phyloP scores from a whole-genome alignment of 2,888 invertebrate genomes.

The Eugnorisma glareosa region DNA sequence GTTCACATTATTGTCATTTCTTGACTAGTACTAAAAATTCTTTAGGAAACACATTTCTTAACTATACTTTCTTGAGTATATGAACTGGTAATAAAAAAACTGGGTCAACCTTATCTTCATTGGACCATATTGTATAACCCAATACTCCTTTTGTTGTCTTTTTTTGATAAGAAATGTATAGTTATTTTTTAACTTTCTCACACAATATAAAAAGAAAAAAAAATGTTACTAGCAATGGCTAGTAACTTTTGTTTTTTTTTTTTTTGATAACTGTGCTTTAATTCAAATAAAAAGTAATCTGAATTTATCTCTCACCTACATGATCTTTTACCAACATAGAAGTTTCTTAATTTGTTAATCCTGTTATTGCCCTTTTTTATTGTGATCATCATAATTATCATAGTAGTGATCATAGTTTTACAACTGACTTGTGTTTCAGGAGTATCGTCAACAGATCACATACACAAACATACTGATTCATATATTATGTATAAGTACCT shows the following conservation, averaged over 20 bases:
- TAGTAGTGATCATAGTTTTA: not conserved
- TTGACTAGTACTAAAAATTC: not conserved
- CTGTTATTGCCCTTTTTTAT: not conserved
- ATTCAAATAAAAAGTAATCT: not conserved
- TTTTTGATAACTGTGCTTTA: too few relatives aligned
- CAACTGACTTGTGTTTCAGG: not conserved
- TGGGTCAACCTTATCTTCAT: constrained; percentile 41
- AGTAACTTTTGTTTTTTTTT: not conserved
- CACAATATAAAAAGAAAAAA: not conserved
- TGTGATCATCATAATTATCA: not conserved
- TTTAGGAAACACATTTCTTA: not conserved
- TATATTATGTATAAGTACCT: too few relatives aligned
- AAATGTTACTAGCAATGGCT: too few relatives aligned
- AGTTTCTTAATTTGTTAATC: not conserved
- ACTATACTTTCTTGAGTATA: constrained; percentile 1
- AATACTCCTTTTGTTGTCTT: constrained; percentile 30
- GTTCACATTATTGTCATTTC: not conserved
- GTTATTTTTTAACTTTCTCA: constrained; percentile 16
- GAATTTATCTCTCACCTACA: not conserved
- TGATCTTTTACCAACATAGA: not conserved
- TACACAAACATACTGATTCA: constrained; percentile 22
- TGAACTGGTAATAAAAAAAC: constrained; percentile 12
- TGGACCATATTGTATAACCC: constrained; percentile 33
- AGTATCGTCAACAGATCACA: constrained; percentile 4
- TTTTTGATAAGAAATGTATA: constrained; percentile 23